Evolutionary conservation across 92 coral and sea anemone species (phyloP).

Genomic region (Metridium senile): DNA sequence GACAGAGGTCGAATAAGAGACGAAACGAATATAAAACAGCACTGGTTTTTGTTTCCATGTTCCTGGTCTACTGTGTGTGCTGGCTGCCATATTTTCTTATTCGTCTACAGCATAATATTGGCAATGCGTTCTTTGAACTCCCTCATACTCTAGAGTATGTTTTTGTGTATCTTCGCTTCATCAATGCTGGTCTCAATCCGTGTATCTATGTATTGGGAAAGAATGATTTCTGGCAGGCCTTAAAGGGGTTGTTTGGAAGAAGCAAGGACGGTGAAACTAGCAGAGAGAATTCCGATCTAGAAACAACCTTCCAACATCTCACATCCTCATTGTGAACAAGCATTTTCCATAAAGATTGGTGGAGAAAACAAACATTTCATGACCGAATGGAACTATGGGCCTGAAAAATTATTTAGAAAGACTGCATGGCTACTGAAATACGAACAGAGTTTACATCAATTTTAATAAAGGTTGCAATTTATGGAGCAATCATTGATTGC

Average conservation of each 20-base stretch:
- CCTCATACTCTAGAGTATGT: conserved; percentile 17
- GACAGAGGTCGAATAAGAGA: neutral
- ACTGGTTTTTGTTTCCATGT: conserved; percentile 49
- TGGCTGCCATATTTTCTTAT: conserved; percentile 68
- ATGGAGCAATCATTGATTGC: too few relatives aligned
- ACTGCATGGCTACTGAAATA: too few relatives aligned
- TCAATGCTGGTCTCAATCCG: conserved; percentile 29
- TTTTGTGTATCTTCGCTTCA: conserved; percentile 24
- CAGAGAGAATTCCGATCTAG: neutral
- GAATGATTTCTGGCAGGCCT: conserved; percentile 33
- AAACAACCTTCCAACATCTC: neutral
- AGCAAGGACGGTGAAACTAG: neutral
- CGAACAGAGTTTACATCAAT: too few relatives aligned
- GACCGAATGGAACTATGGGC: too few relatives aligned
- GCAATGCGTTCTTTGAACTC: conserved; percentile 37
- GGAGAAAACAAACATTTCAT: too few relatives aligned
- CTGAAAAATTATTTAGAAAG: too few relatives aligned
- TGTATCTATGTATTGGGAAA: conserved; percentile 40
- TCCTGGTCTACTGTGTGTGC: conserved; percentile 42
- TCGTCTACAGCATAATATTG: conserved; percentile 52
- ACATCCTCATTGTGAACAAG: too few relatives aligned
- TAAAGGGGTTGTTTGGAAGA: neutral
- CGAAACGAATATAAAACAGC: conserved; percentile 52
- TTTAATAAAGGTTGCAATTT: too few relatives aligned
- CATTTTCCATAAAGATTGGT: too few relatives aligned